These are phyloP conservation scores for Uropsilus gracilis DNA, from an alignment of 2,113 vertebrate species.

Conservation along the genomic window DNA sequence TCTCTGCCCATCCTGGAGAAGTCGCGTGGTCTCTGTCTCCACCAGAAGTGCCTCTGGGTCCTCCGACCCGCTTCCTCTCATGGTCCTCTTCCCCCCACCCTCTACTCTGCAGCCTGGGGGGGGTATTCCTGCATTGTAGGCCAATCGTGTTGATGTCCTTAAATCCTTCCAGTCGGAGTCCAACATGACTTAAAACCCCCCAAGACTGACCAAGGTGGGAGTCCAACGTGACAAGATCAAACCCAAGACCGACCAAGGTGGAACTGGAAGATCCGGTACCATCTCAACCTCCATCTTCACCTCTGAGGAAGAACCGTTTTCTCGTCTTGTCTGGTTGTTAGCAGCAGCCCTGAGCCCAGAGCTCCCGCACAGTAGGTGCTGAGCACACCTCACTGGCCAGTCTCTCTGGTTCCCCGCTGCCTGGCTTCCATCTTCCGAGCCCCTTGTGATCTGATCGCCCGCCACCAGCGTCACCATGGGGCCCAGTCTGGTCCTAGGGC, in stretches of 20 bases:
- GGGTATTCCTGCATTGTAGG: neutral
- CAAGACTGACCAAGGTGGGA: neutral
- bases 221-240: too few relatives aligned
- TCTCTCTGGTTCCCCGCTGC: neutral
- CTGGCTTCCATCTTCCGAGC: neutral
- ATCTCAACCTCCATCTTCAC: neutral
- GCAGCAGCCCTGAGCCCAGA: too few relatives aligned
- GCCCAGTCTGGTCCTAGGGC: neutral
- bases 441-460: too few relatives aligned
- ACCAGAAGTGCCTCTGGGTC: neutral
- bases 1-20: neutral
- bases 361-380: neutral
- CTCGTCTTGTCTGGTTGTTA: neutral
- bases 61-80: neutral
- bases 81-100: neutral
- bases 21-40: neutral
- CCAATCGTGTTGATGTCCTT: neutral
- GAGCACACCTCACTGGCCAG: too few relatives aligned
- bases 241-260: too few relatives aligned
- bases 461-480: too few relatives aligned
- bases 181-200: neutral
- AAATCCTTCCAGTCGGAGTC: neutral
- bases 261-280: neutral
- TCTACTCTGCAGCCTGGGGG: fast-evolving
- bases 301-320: neutral